These are phyloP conservation scores for Loris lydekkerianus DNA, from an alignment of 2,797 vertebrate species.

Conservation along the genomic window DNA sequence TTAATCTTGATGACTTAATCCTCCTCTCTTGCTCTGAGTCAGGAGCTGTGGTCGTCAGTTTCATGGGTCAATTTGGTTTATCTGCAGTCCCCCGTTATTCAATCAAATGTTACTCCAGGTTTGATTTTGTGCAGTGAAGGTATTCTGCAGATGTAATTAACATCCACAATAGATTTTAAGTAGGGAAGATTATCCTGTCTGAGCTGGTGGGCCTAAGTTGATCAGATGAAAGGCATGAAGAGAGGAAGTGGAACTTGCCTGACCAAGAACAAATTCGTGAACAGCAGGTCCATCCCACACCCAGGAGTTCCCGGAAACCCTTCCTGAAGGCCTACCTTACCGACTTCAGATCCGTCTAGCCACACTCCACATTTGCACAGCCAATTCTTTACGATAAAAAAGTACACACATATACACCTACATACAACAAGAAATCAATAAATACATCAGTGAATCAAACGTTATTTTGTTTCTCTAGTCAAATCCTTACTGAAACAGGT, in stretches of 20 bases:
- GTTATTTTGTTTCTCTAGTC: neutral
- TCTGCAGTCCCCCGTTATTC: neutral
- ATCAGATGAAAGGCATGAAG: neutral
- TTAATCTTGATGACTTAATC: neutral
- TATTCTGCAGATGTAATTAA: neutral
- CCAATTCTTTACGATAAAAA: neutral
- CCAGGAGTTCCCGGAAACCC: neutral
- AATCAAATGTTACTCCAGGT: neutral
- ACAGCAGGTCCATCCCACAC: too few relatives aligned
- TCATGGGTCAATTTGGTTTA: neutral
- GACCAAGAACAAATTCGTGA: neutral
- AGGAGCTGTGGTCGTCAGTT: neutral
- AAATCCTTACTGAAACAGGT: neutral
- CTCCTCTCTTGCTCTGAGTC: neutral
- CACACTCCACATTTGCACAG: rapidly evolving
- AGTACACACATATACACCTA: neutral
- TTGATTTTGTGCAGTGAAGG: neutral
- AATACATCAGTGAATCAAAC: neutral
- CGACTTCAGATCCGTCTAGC: neutral
- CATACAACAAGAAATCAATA: neutral
- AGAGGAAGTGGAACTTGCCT: neutral
- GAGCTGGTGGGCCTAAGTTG: neutral
- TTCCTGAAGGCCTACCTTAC: neutral
- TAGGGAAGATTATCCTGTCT: neutral
- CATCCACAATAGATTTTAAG: neutral